A percentile compares a stretch with the other conserved stretches of the same genome.
These are phyloP conservation scores for Hestina assimilis DNA, from an alignment of 1,140 invertebrate genomes.

Conservation along the genomic window DNA sequence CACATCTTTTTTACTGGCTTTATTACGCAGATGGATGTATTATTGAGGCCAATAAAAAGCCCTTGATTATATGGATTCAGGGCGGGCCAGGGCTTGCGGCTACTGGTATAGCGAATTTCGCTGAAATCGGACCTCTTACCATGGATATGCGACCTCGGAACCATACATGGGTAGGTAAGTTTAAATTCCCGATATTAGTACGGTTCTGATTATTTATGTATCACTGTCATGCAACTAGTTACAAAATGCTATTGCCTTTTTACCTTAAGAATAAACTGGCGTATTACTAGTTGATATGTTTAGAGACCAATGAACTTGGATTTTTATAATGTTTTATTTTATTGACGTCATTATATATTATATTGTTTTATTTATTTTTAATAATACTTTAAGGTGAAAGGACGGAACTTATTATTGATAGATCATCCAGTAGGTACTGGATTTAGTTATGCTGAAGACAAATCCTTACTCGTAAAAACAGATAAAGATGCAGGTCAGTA, in stretches of 20 bases:
- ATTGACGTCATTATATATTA: too few species aligned
- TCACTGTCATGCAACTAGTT: too few species aligned
- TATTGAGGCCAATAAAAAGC: constrained; percentile 44
- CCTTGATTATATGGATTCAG: constrained; percentile 68
- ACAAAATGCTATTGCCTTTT: too few species aligned
- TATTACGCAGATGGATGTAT: constrained; percentile 60
- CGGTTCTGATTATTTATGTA: neutral
- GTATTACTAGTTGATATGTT: too few species aligned
- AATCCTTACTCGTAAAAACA: constrained; percentile 68
- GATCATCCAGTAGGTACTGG: constrained; percentile 86
- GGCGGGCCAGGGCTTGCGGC: constrained; percentile 66
- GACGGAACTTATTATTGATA: constrained; percentile 82
- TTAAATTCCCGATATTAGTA: constrained; percentile 2
- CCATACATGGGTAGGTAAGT: constrained; percentile 64
- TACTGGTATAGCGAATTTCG: constrained; percentile 60
- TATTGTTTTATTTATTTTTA: constrained; percentile 2
- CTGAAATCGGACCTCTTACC: constrained; percentile 60
- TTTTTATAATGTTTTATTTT: too few species aligned
- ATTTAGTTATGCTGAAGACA: constrained; percentile 83
- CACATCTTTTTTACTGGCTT: constrained; percentile 64
- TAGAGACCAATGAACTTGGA: too few species aligned
- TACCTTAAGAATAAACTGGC: too few species aligned
- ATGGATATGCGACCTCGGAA: constrained; percentile 62
- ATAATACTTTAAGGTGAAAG: constrained; percentile 77
- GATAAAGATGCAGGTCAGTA: constrained; percentile 82